Conservation (phyloP, 2,797 vertebrate species). For the Typhlichthys subterraneus region DNA sequence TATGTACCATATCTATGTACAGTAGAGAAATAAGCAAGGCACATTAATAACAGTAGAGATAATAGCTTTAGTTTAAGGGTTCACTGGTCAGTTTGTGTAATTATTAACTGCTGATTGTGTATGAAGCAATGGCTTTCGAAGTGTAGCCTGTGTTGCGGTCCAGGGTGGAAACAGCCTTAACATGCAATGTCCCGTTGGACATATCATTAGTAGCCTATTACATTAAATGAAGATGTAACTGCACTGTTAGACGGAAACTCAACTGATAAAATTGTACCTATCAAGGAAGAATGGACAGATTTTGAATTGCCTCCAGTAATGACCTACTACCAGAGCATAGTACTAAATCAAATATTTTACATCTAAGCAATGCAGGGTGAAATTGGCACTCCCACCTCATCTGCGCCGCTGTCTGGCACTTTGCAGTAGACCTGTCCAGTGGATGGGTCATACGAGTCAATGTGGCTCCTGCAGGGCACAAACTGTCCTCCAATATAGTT, state of each 20-base stretch:
- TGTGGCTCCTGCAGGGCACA: conserved; percentile 76
- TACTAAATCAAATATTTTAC: not conserved
- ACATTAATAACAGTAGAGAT: not conserved
- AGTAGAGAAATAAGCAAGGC: not conserved
- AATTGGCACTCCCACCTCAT: conserved; percentile 85
- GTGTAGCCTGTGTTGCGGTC: not conserved
- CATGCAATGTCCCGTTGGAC: not conserved
- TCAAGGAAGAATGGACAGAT: not conserved
- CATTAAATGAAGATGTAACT: too few relatives aligned
- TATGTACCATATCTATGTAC: not conserved
- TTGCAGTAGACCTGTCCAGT: conserved; percentile 89
- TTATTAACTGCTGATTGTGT: conserved; percentile 54
- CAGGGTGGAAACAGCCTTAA: not conserved
- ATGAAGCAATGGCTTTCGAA: conserved; percentile 61
- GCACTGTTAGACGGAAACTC: too few relatives aligned
- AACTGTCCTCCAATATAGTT: conserved; percentile 93
- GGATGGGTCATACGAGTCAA: conserved; percentile 91
- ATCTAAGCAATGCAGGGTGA: not conserved
- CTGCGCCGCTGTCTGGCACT: conserved; percentile 89
- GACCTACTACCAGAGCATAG: not conserved
- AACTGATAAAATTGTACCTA: too few relatives aligned
- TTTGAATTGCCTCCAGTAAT: not conserved
- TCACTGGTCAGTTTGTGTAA: conserved; percentile 38
- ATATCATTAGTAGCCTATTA: too few relatives aligned
- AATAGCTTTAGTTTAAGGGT: not conserved